Evolutionary conservation across 2,888 invertebrate genomes (phyloP).

Genomic region (Xylota segnis): DNA sequence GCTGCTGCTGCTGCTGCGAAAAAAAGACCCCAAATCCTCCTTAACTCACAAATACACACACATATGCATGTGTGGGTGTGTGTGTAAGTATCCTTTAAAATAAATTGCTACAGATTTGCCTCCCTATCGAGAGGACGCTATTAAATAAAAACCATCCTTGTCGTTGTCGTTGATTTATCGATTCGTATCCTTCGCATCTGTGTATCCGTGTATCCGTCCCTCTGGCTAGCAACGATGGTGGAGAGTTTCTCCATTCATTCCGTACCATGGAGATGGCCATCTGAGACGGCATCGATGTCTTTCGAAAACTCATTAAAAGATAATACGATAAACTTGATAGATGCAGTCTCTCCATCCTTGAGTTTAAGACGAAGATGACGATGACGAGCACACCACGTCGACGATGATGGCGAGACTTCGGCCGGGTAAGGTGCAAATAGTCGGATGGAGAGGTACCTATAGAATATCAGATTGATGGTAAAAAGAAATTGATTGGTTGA

Average conservation of each 20-base stretch:
- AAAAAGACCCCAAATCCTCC: conserved; percentile 14
- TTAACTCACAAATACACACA: conserved; percentile 6
- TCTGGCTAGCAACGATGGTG: background rate
- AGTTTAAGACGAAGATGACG: conserved; percentile 9
- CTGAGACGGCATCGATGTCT: conserved; percentile 57
- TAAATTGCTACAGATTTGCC: conserved; percentile 34
- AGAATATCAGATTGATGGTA: conserved; percentile 29
- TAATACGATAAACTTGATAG: conserved; percentile 54
- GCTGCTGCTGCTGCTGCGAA: too few species aligned
- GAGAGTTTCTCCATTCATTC: background rate
- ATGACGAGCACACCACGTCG: background rate
- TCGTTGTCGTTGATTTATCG: conserved; percentile 56
- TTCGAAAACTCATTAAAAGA: conserved; percentile 61
- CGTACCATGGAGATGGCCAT: conserved; percentile 43
- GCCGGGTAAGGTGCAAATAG: background rate
- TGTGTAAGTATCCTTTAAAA: conserved; percentile 37
- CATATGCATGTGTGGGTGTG: background rate
- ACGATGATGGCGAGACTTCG: background rate
- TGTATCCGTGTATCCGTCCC: conserved; percentile 27
- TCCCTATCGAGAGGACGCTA: conserved; percentile 17
- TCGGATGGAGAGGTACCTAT: background rate
- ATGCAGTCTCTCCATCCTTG: conserved; percentile 25
- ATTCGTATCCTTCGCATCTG: conserved; percentile 49
- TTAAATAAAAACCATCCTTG: conserved; percentile 42
- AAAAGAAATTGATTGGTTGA: conserved; percentile 19